Evolutionary conservation across 2,113 vertebrate species (phyloP).

Genomic region (Heterocephalus glaber): DNA sequence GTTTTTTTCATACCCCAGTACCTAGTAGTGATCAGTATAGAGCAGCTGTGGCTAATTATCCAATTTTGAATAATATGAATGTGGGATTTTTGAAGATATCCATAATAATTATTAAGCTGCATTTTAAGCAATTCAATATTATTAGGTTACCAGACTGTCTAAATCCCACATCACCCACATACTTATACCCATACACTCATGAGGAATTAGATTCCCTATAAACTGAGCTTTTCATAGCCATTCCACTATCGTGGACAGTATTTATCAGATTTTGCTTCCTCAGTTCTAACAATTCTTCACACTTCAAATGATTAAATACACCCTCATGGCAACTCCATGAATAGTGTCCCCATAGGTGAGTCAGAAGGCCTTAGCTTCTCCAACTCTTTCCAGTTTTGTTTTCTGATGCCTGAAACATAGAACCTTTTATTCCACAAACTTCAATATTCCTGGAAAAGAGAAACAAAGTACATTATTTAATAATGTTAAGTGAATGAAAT

Average conservation of each 20-base stretch:
- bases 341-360: neutral
- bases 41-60: conserved; percentile 8
- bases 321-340: neutral
- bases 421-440: neutral
- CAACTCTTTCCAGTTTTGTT: neutral
- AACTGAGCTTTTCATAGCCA: neutral
- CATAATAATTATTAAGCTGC: conserved; percentile 17
- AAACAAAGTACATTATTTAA: conserved; percentile 5
- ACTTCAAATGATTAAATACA: conserved; percentile 16
- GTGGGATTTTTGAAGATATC: conserved; percentile 27
- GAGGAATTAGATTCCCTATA: neutral
- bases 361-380: neutral
- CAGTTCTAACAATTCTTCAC: neutral
- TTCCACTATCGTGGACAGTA: neutral
- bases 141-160: neutral
- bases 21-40: neutral
- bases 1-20: neutral
- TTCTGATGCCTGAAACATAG: neutral
- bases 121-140: neutral
- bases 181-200: neutral
- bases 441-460: conserved; percentile 15
- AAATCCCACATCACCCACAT: neutral
- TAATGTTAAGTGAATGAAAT: conserved; percentile 24
- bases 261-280: neutral
- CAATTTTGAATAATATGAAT: conserved; percentile 41